Evolutionary conservation across 2,797 vertebrate species (phyloP).

Genomic region (Antennarius maculatus): DNA sequence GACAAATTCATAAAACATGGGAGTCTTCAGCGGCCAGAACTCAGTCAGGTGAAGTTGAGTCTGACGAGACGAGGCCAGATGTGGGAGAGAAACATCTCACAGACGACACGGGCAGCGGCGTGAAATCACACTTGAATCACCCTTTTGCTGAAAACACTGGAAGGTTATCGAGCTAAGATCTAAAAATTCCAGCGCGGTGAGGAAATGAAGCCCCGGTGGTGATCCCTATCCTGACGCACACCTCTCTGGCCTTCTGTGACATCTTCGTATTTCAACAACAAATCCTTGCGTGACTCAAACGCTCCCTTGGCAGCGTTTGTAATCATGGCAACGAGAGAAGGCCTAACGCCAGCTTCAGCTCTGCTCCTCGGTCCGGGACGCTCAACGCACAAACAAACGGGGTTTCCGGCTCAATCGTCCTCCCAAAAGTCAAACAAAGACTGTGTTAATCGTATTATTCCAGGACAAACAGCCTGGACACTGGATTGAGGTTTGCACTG

Average conservation of each 20-base stretch:
- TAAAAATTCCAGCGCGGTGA: too few relatives aligned
- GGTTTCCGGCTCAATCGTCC: not conserved
- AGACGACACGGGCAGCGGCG: too few relatives aligned
- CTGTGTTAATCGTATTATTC: not conserved
- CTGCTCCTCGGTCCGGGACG: not conserved
- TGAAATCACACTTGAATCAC: too few relatives aligned
- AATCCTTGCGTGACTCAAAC: constrained; percentile 49
- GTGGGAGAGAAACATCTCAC: not conserved
- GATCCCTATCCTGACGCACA: constrained; percentile 19
- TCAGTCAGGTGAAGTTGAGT: too few relatives aligned
- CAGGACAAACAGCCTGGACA: not conserved
- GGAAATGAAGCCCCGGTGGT: constrained; percentile 7
- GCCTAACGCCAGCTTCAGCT: constrained; percentile 23
- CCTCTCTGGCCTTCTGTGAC: constrained; percentile 26
- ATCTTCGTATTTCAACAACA: constrained; percentile 59
- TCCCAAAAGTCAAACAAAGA: not conserved
- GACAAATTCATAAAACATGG: not conserved
- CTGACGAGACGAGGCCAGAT: constrained; percentile 7
- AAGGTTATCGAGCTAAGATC: too few relatives aligned
- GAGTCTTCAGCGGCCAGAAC: not conserved
- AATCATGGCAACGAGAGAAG: constrained; percentile 52
- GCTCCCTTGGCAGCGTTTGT: constrained; percentile 50
- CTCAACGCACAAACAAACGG: not conserved
- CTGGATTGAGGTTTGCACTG: too few relatives aligned
- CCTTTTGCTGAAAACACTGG: too few relatives aligned